Evolutionary conservation across 1,140 invertebrate genomes (phyloP), one percentile per base, ranked within the genome.

Genomic region (Hycleus cichorii): DNA sequence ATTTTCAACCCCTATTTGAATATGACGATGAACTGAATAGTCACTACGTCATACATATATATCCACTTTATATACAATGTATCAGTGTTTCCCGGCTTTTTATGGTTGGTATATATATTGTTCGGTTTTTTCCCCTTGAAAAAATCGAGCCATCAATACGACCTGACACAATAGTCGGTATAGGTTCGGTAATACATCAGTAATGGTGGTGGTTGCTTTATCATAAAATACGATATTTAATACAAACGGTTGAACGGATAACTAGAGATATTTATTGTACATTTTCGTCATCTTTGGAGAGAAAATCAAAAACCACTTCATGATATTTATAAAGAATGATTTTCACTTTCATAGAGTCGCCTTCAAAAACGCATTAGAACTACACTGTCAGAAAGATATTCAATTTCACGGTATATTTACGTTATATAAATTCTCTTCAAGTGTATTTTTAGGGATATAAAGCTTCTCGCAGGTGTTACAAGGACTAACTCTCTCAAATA

Each of bases 361-460:
- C 51, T 47, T 52, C 39, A 25, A 39, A 58, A 42, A 52, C 32
- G 44, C 57, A 52, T 58, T 58, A 58, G 45, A 58, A 58, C 52
- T 58, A 58, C 57, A 58, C 57, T 52, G 57, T 51, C 57, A 59
- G 50, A 59, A 55, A 59, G 57, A 54, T 54, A 59, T 59, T 59
- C 50, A 59, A 54, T 59, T 59, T 59, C 57, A 59, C 50, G 57
- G 57, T 59, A 59, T 59, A 59, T 59, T 59, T 59, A 54, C 50
- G 45, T 54, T 43, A 59, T 59, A 59, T 55, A 55, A 55, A 47
- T 55, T 55, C 53, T 52, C 46, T 54, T 54, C 46, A 27, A 49
- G 47, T 38, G 49, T 39, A 59, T 54, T 59, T 58, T 59, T 54
- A 52, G 44, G 50, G 47, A 59, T 59, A 59, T 59, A 59, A 43